Evolutionary conservation across 1,140 invertebrate species (phyloP), one percentile per base, ranked within the genome.

Genomic region (Sarcophaga peregrina): DNA sequence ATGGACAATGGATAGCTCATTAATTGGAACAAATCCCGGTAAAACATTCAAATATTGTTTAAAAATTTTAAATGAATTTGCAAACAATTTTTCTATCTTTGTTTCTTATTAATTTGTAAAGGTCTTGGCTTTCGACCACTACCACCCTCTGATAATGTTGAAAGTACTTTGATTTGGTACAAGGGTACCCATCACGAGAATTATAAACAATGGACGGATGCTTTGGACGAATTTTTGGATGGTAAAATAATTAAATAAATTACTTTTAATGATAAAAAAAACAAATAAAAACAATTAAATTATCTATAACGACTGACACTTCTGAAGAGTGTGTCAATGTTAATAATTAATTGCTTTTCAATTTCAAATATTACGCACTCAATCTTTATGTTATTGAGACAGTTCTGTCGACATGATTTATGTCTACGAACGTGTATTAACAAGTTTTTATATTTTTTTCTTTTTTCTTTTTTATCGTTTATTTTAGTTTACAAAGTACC

Each of bases 91-190:
- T 73, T 85, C 8, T n/a, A n/a, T 74, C n/a, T 13, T 25, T 82
- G 80, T 84, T n/a, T 82, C 50, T 25, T 20, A 25, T 48, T 6
- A 73, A 73, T 58, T 52, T 50, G 20, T 7, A n/a, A 83, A 96
- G 95, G 96, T 84, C 92, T 98, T 78, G 97, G 97, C 83, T 99
- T 98, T 91, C 93, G 97, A 82, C 97, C 98, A 11, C 93, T 95
- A 91, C 97, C 97, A 5, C 94, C 95, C 78, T 89, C 92, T 8
- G 93, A 93, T 25, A 96, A 98, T 89, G 95, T 97, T 74, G 95
- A 97, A 85, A 98, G 96, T 90, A 98, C 97, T 25, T 93, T 99
- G 73, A 97, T 99, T 88, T 97, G 96, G 95, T 98, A 97, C 91
- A 96, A 94, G 87, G 94, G 94, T 68, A 94, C 94, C 8, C 93